phyloP scores from a whole-genome alignment of 2,888 invertebrate genomes.

The Drosophila melanosoma region DNA sequence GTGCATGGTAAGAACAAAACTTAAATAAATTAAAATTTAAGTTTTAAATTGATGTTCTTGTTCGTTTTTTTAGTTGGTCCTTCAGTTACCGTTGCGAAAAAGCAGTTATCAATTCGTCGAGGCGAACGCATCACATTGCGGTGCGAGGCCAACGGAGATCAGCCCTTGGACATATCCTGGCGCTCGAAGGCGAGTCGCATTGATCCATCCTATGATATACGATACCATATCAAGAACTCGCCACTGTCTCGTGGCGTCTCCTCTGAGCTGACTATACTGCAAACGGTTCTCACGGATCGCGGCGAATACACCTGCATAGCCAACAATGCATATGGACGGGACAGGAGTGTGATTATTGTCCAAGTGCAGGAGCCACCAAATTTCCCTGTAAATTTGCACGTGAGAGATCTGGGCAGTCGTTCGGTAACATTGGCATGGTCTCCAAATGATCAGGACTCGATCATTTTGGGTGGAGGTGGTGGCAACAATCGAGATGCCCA shows the following conservation, averaged over 20 bases:
- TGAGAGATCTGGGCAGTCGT: constrained; percentile 86
- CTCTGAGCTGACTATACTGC: constrained; percentile 87
- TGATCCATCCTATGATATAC: constrained; percentile 86
- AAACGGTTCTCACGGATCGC: constrained; percentile 86
- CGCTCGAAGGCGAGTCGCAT: constrained; percentile 85
- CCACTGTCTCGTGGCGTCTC: constrained; percentile 84
- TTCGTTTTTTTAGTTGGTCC: constrained; percentile 85
- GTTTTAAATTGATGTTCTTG: not conserved
- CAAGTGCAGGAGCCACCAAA: constrained; percentile 88
- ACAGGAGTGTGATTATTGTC: constrained; percentile 85
- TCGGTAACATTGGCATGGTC: constrained; percentile 87
- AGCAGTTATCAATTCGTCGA: constrained; percentile 86
- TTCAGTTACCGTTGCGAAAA: constrained; percentile 85
- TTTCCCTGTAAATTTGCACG: constrained; percentile 87
- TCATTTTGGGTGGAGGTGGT: constrained; percentile 62
- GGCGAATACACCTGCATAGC: constrained; percentile 88
- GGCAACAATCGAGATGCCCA: constrained; percentile 84
- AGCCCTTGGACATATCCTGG: constrained; percentile 86
- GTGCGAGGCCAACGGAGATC: constrained; percentile 86
- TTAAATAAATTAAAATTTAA: not conserved
- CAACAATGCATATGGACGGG: constrained; percentile 88
- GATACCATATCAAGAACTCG: constrained; percentile 84
- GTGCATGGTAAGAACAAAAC: constrained; percentile 86
- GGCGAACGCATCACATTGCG: constrained; percentile 86
- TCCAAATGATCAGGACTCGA: constrained; percentile 85